Percentiles rank a stretch among this genome's conserved stretches.
These are phyloP conservation scores for Calosoma granatense DNA, from an alignment of 1,140 invertebrate species.

Conservation along the genomic window DNA sequence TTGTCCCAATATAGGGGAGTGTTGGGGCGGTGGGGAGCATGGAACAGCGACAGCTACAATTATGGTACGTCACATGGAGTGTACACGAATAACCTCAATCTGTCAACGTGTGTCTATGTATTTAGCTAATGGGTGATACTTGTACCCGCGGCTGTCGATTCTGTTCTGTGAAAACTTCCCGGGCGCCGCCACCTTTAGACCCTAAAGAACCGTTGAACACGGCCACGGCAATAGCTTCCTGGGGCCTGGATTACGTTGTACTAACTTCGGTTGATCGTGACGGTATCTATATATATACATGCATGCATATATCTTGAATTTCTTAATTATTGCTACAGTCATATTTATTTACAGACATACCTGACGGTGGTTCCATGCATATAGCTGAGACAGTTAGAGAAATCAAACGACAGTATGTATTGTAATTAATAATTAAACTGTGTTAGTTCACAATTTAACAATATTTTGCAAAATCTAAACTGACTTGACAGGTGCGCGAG, in stretches of 20 bases:
- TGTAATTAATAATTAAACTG: slow-evolving; percentile 6
- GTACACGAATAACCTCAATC: no score
- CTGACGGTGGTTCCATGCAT: slow-evolving; percentile 84
- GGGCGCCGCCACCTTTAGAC: slow-evolving; percentile 83
- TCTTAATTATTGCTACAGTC: slow-evolving; percentile 1
- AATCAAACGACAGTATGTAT: slow-evolving; percentile 55
- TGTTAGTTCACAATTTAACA: slow-evolving; percentile 1
- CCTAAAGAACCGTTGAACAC: slow-evolving; percentile 88
- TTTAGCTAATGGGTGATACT: slow-evolving; percentile 81
- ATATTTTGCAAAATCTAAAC: no score
- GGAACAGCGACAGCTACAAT: slow-evolving; percentile 83
- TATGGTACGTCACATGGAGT: slow-evolving; percentile 71
- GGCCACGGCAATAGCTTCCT: slow-evolving; percentile 81
- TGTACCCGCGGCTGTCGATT: slow-evolving; percentile 91
- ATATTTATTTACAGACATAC: slow-evolving; percentile 52
- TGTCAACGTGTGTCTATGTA: no score
- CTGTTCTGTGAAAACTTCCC: slow-evolving; percentile 96
- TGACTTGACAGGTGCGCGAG: no score
- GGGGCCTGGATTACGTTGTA: slow-evolving; percentile 97
- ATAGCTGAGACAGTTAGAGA: slow-evolving; percentile 83
- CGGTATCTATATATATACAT: slow-evolving; percentile 41
- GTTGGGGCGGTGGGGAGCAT: slow-evolving; percentile 92
- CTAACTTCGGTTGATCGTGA: slow-evolving; percentile 97
- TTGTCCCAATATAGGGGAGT: slow-evolving; percentile 99
- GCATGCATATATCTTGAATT: slow-evolving; percentile 13